These are phyloP conservation scores for Stictonetta naevosa DNA, from an alignment of 2,113 vertebrate genomes.

Conservation along the genomic window DNA sequence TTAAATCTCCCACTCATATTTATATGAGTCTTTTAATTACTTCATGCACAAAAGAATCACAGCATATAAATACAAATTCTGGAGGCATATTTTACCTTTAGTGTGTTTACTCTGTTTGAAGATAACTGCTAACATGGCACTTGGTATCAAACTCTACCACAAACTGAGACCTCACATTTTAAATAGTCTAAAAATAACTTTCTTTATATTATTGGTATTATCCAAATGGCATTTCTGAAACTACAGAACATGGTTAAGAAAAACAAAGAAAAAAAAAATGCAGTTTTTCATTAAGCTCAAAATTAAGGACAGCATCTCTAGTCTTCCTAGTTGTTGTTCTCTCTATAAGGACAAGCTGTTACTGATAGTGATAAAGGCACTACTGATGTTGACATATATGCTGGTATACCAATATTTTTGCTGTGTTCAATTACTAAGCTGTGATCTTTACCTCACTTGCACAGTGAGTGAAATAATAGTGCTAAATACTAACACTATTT, in stretches of 20 bases:
- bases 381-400: fast-evolving
- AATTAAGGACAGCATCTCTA: not conserved
- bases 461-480: too few species aligned
- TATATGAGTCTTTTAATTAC: not conserved
- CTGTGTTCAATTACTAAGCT: not conserved
- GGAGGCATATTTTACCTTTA: not conserved
- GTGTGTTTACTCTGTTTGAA: not conserved
- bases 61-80: not conserved
- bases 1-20: not conserved
- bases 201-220: not conserved
- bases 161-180: not conserved
- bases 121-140: not conserved
- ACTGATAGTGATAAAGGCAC: not conserved
- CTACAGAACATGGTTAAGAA: not conserved
- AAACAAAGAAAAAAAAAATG: fast-evolving
- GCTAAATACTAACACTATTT: not conserved
- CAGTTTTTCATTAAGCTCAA: not conserved
- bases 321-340: not conserved
- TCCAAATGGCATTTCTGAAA: not conserved
- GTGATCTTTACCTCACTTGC: not conserved
- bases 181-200: not conserved
- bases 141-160: not conserved
- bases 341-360: not conserved
- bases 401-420: not conserved
- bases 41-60: not conserved